Base-by-base conservation (phyloP, 2,113 vertebrate species). In the Monopterus albus region DNA sequence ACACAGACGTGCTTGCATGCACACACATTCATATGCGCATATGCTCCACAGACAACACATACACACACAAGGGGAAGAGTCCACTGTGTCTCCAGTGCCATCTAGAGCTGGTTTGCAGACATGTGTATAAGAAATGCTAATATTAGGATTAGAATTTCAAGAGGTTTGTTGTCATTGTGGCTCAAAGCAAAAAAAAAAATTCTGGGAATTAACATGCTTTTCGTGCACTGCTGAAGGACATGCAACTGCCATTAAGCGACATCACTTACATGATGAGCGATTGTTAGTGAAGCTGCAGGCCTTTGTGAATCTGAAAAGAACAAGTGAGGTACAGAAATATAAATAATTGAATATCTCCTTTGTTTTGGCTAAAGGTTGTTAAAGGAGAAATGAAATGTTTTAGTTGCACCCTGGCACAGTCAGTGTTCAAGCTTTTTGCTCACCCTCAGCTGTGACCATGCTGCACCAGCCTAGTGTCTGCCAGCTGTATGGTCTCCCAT, bases 51-150 rank as follows among this genome's bases (percentile, higher is more conserved):
- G 18, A 53, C 25, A 18, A 63, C 56, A 55, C 31, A 67, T 17
- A 36, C 31, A 66, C 47, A 70, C 51, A 61, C 26, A 23, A 1
- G 13, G 52, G 39, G 7, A 23, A 35, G 35, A 47, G 77, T 84
- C 72, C 71, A 66, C 86, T 85, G 88, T 84, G 83, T 77, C 87
- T 89, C 72, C 87, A 91, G 81, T 91, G 89, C 92, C 92, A 94
- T 91, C 93, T 92, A 89, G 84, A 82, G 93, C 79, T 81, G 40
- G 23, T 57, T 52, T 15, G 7, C 33, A 60, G 73, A 56, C 82
- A 60, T 45, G 57, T 64, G 23, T 20, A 68, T 36, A 40, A 60
- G 49, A 57, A 66, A 78, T 57, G 51, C 39, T 67, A 72, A 78
- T 68, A 45, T 53, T 25, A 31, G 21, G 36, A 38, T 61, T 33